Evolutionary conservation across 2,797 vertebrate species (phyloP).

Genomic region (Labeo calbasu): DNA sequence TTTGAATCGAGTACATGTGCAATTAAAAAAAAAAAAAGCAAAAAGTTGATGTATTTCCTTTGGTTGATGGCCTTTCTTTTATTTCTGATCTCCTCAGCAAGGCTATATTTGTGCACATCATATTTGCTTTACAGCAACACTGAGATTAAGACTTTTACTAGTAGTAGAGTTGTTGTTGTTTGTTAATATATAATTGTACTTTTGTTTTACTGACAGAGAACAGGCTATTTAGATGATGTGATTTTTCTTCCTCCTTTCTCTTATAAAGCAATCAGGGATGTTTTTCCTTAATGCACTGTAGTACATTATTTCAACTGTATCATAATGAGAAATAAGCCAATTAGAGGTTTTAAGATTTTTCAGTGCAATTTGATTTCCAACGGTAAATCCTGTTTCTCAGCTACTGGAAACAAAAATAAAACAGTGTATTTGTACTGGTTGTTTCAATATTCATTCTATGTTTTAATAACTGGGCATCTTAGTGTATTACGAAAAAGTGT

Average conservation of each 20-base stretch:
- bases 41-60: slow-evolving; percentile 13
- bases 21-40: not conserved
- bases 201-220: slow-evolving; percentile 61
- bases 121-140: slow-evolving; percentile 40
- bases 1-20: not conserved
- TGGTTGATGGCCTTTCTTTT: slow-evolving; percentile 16
- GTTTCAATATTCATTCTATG: slow-evolving; percentile 21
- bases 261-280: slow-evolving; percentile 79
- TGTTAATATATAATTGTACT: slow-evolving; percentile 32
- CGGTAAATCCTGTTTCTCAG: slow-evolving; percentile 74
- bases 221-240: slow-evolving; percentile 57
- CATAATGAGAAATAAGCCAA: slow-evolving; percentile 58
- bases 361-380: slow-evolving; percentile 75
- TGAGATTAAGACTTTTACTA: slow-evolving; percentile 30
- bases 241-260: slow-evolving; percentile 55
- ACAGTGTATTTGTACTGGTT: slow-evolving; percentile 69
- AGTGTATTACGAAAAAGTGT: not conserved
- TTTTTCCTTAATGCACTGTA: slow-evolving; percentile 80
- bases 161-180: slow-evolving; percentile 39
- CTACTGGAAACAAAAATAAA: slow-evolving; percentile 76
- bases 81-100: slow-evolving; percentile 33
- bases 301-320: slow-evolving; percentile 68
- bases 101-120: slow-evolving; percentile 25
- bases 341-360: slow-evolving; percentile 46
- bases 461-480: not conserved